Percentiles rank a stretch among this genome's conserved stretches.
Evolutionary conservation across 2,797 vertebrate species (phyloP).

Genomic region (Enteromius viviparus): DNA sequence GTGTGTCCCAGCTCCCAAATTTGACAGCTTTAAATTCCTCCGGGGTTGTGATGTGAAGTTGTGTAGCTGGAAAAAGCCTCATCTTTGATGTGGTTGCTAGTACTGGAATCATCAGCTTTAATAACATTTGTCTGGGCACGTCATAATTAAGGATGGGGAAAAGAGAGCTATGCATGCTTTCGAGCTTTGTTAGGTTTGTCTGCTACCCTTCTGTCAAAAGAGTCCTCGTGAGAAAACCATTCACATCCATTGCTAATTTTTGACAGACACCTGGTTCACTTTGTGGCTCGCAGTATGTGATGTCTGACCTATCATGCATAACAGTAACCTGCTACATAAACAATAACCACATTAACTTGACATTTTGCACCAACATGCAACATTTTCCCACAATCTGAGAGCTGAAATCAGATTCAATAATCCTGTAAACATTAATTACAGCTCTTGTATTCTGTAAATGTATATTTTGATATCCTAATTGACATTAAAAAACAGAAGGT

Average conservation of each 20-base stretch:
- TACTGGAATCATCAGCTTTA: slow-evolving; percentile 2
- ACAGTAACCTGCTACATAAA: slow-evolving; percentile 1
- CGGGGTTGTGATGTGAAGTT: background rate
- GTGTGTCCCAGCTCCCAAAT: background rate
- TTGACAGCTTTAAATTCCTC: background rate
- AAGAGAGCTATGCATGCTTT: slow-evolving; percentile 6
- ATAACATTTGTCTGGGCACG: slow-evolving; percentile 1
- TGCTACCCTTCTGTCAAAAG: background rate
- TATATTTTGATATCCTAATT: slow-evolving; percentile 20
- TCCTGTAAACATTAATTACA: slow-evolving; percentile 59
- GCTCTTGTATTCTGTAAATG: slow-evolving; percentile 37
- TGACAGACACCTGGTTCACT: background rate
- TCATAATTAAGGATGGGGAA: background rate
- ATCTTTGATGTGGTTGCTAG: background rate
- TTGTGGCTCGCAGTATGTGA: background rate
- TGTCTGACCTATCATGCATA: background rate
- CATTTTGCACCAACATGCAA: slow-evolving; percentile 64
- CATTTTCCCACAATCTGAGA: slow-evolving; percentile 53
- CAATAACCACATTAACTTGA: slow-evolving; percentile 62
- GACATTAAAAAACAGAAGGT: slow-evolving; percentile 10
- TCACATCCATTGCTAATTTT: background rate
- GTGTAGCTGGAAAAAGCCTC: background rate
- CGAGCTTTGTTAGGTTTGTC: background rate
- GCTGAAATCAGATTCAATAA: slow-evolving; percentile 63
- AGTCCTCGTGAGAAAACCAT: background rate